A percentile compares a stretch with the other conserved stretches of the same genome.
These are phyloP conservation scores for Pheosia tremula DNA, from an alignment of 2,888 invertebrate genomes.

Conservation along the genomic window DNA sequence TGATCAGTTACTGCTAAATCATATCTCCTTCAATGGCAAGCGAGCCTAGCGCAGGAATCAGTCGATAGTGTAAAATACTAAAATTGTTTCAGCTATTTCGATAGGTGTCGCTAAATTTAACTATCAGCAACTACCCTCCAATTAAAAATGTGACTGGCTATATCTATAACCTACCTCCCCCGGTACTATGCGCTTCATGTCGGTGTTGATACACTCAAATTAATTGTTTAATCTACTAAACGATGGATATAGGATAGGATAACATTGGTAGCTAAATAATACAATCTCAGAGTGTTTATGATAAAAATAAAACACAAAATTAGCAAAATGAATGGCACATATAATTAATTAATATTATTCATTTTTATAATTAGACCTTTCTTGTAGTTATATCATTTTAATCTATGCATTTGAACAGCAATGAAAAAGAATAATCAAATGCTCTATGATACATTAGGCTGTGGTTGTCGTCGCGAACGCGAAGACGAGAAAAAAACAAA, in stretches of 20 bases:
- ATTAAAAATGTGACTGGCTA: too few species aligned
- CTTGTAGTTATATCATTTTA: conserved; percentile 76
- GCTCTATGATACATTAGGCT: conserved; percentile 67
- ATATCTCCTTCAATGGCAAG: too few species aligned
- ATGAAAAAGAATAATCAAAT: conserved; percentile 57
- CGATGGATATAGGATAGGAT: too few species aligned
- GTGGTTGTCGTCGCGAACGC: conserved; percentile 48
- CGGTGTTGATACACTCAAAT: too few species aligned
- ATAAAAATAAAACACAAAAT: conserved; percentile 73
- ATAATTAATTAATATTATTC: conserved; percentile 85
- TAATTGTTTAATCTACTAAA: neutral
- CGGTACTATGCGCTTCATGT: neutral
- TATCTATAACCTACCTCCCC: too few species aligned
- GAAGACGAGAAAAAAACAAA: conserved; percentile 46
- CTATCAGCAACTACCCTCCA: too few species aligned
- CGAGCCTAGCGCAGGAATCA: too few species aligned
- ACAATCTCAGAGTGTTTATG: neutral
- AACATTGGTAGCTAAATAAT: too few species aligned
- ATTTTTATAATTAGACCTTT: conserved; percentile 84
- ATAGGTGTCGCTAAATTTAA: too few species aligned
- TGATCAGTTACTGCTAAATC: too few species aligned
- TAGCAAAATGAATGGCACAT: conserved; percentile 86
- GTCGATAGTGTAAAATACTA: too few species aligned
- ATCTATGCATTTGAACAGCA: conserved; percentile 77
- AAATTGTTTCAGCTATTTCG: too few species aligned